phyloP scores from a whole-genome alignment of 2,888 invertebrate species.

The Malthinus seriepunctatus region DNA sequence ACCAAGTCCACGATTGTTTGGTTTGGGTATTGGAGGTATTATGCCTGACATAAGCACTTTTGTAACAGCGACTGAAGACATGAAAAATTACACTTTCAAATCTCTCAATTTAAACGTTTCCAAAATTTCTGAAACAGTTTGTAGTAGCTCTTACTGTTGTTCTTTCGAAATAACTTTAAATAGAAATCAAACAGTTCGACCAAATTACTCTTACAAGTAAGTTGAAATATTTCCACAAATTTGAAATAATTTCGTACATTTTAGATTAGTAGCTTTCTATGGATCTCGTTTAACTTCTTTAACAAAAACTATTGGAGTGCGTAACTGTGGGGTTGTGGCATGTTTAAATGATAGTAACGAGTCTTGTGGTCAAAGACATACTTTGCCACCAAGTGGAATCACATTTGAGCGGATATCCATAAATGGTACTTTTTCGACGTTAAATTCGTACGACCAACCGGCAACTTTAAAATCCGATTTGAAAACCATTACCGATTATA shows the following conservation, averaged over 20 bases:
- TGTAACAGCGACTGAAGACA: background rate
- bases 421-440: conserved; percentile 13
- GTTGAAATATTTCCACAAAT: background rate
- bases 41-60: background rate
- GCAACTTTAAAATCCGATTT: conserved; percentile 30
- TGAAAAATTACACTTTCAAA: background rate
- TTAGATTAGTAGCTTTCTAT: conserved; percentile 32
- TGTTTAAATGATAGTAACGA: conserved; percentile 24
- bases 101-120: background rate
- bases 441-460: conserved; percentile 29
- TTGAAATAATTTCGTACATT: background rate
- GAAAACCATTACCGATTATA: conserved; percentile 29
- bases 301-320: conserved; percentile 26
- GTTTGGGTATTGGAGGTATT: background rate
- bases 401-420: conserved; percentile 27
- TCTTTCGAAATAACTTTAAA: background rate
- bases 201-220: conserved; percentile 1
- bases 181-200: background rate
- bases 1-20: background rate
- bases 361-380: conserved; percentile 27
- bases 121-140: background rate
- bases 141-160: background rate
- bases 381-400: background rate
- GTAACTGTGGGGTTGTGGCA: conserved; percentile 33
- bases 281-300: conserved; percentile 27